Evolutionary conservation across 2,888 invertebrate species (phyloP), one percentile per base, ranked within the genome.

Genomic region (Argyresthia goedartella): DNA sequence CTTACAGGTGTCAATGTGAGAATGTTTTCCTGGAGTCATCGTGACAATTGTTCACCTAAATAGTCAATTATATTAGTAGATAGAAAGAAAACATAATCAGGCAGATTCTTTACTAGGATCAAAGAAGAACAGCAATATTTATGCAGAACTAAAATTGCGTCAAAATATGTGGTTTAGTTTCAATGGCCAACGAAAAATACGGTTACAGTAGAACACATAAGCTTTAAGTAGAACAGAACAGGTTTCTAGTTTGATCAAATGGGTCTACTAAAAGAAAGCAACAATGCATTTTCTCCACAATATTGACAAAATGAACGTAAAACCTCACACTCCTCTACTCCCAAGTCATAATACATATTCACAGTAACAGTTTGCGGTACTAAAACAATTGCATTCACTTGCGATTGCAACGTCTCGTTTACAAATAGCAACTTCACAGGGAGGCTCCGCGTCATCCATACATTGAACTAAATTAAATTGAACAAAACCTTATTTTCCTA

Each of bases 301-400:
- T 25, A 25, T 25, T 35, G 35, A 14, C 44, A 44, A 44, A 44
- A n/a, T 36, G 36, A 15, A n/a, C 48, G 36, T 35, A 25, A 25
- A 25, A 25, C 6, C 25, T 25, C 25, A 25, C 25, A 35, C 10
- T 36, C 15, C 48, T 35, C 61, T 65, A 62, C 62, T 66, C 56
- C 59, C 65, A 63, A 62, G 53, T 60, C 43, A 60, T 67, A 71
- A 39, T 25, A 25, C 75, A 77, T 74, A 73, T 65, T 71, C 73
- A 75, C 73, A 71, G 75, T 72, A 77, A 81, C 75, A 71, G 69
- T 69, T 70, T 66, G 78, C 81, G 73, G 73, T 66, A 64, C 64
- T 63, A 63, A 76, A 78, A 69, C 69, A 73, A 74, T 76, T 73
- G 78, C 81, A 74, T 72, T 71, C 68, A 70, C 71, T 80, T 76